phyloP scores from a whole-genome alignment of 2,797 vertebrate species.

The Alcedo quadribrachys region DNA sequence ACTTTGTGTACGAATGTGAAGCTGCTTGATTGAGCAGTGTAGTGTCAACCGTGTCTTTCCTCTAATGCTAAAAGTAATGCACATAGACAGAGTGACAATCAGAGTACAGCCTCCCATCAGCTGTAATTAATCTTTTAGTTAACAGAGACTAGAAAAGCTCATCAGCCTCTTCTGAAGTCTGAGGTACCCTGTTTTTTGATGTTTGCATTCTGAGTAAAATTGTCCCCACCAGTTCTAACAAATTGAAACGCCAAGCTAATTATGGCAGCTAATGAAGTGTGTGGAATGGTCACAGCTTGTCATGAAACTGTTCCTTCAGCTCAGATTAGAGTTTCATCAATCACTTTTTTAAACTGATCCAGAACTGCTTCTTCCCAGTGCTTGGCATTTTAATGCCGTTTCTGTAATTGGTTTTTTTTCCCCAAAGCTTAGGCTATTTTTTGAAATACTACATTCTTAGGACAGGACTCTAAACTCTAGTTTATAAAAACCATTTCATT shows the following conservation, averaged over 20 bases:
- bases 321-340: conserved; percentile 94
- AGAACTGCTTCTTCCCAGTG: conserved; percentile 83
- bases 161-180: conserved; percentile 90
- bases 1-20: conserved; percentile 68
- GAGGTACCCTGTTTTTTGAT: conserved; percentile 89
- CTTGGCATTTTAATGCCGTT: conserved; percentile 87
- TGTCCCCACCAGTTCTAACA: conserved; percentile 93
- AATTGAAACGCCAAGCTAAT: conserved; percentile 95
- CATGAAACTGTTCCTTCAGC: conserved; percentile 90
- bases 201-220: conserved; percentile 88
- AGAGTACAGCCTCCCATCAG: conserved; percentile 81
- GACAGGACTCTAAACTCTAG: conserved; percentile 78
- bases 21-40: conserved; percentile 74
- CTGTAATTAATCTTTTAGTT: conserved; percentile 96
- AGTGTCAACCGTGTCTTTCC: conserved; percentile 80
- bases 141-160: conserved; percentile 88
- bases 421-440: conserved; percentile 82
- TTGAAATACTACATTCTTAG: conserved; percentile 83
- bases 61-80: conserved; percentile 83
- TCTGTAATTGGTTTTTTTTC: conserved; percentile 85
- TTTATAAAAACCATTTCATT: conserved; percentile 79
- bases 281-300: conserved; percentile 94
- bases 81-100: conserved; percentile 84
- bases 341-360: conserved; percentile 92
- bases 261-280: conserved; percentile 97